phyloP scores from a whole-genome alignment of 2,113 vertebrate species.

The Odocoileus virginianus region DNA sequence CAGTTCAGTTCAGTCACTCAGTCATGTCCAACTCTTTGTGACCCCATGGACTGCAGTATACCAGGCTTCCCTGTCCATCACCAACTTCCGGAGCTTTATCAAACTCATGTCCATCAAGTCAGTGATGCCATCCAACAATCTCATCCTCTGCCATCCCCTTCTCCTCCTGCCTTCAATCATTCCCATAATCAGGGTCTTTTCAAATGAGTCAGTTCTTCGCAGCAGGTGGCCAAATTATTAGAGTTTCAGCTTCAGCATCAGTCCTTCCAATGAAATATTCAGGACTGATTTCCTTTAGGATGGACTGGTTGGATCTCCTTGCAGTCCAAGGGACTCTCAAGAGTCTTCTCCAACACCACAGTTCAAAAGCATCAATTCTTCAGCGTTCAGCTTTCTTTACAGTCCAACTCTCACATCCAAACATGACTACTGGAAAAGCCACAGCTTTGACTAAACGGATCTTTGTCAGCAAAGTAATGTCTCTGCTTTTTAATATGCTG shows the following conservation, averaged over 20 bases:
- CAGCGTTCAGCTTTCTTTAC: fast-evolving
- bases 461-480: not conserved
- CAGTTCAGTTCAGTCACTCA: not conserved
- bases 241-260: not conserved
- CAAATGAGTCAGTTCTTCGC: not conserved
- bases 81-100: not conserved
- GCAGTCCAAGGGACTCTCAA: not conserved
- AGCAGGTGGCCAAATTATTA: not conserved
- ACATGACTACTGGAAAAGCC: not conserved
- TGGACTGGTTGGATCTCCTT: not conserved
- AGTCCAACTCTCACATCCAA: not conserved
- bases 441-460: not conserved
- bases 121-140: not conserved
- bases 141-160: not conserved
- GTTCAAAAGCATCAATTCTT: not conserved
- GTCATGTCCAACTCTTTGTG: not conserved
- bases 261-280: not conserved
- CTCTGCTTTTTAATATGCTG: not conserved
- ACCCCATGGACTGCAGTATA: not conserved
- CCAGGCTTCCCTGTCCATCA: not conserved
- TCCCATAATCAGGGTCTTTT: not conserved
- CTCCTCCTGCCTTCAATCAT: not conserved
- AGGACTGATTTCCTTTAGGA: not conserved
- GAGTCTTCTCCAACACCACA: not conserved
- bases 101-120: not conserved